Base-by-base conservation (phyloP, 1,140 invertebrate species). In the Andrena cerasifolii region DNA sequence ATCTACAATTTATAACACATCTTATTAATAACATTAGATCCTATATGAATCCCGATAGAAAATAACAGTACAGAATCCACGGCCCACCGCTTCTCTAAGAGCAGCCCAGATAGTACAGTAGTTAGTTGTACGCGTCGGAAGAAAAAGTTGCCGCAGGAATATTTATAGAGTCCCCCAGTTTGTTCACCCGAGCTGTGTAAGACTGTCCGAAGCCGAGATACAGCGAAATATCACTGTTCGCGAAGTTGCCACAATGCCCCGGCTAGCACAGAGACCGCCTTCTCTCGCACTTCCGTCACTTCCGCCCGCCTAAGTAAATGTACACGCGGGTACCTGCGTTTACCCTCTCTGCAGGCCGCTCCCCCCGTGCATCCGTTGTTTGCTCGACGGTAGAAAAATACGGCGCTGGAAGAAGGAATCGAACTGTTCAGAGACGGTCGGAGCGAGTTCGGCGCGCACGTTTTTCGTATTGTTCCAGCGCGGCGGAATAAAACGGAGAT, bases 201-300 rank as follows among this genome's bases (percentile, higher is more conserved):
- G 49, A 51, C 31, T 31, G n/a, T 36, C 18, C 26, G 18, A 28
- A n/a, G n/a, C 45, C 24, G 21, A 58, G 28, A 31, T 28, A 18
- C 28, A 7, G 18, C 28, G 68, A 71, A 59, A 71, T 58, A 70
- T 70, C 18, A 10, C 53, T 33, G 53, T 70, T 45, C 8, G 33
- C 33, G 26, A 68, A 68, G 51, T 56, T 68, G 51, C 51, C 2
- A 33, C 33, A 67, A 53, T 67, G 24, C 28, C 47, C 5, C n/a
- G n/a, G 5, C 49, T 67, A 49, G 16, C 51, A 4, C 21, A 70
- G 56, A 40, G 51, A 56, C 36, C 66, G 31, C 10, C 10, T 36
- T 43, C 33, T 28, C 33, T 21, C 16, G 24, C 10, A 24, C n/a
- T 43, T 70, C 66, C 51, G 66, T 14, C 24, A 18, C 54, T 70